Percentiles rank a stretch among this genome's conserved stretches.
Evolutionary conservation across 2,888 invertebrate genomes (phyloP).

Genomic region (Carabus problematicus): DNA sequence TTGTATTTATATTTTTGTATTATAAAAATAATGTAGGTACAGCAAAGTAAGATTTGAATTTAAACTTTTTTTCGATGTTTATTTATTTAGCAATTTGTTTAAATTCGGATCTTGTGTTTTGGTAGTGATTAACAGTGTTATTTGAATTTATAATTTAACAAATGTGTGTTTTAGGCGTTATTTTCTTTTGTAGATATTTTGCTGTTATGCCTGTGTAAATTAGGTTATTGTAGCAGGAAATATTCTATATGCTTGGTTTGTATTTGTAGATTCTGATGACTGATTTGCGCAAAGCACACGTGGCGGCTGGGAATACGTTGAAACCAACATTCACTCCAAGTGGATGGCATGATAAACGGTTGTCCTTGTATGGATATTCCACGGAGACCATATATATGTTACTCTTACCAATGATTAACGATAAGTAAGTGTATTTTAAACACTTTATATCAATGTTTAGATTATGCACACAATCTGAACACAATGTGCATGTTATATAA

Average conservation of each 20-base stretch:
- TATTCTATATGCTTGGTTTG: slow-evolving; percentile 6
- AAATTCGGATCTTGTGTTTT: neutral
- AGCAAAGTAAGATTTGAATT: neutral
- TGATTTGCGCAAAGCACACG: slow-evolving; percentile 73
- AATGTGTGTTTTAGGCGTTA: slow-evolving; percentile 5
- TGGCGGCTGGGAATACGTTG: slow-evolving; percentile 53
- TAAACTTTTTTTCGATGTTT: neutral
- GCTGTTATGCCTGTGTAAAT: neutral
- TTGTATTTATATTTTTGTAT: neutral
- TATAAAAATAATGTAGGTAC: neutral
- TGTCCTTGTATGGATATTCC: slow-evolving; percentile 92
- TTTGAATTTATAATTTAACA: slow-evolving; percentile 8
- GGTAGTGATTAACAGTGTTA: slow-evolving; percentile 6
- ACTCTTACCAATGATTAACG: slow-evolving; percentile 94
- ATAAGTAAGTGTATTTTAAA: slow-evolving; percentile 57
- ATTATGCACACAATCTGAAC: neutral
- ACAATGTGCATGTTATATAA: neutral
- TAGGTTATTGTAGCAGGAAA: neutral
- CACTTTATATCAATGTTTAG: neutral
- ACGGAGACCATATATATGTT: slow-evolving; percentile 94
- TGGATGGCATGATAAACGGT: slow-evolving; percentile 79
- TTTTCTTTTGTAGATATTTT: slow-evolving; percentile 3
- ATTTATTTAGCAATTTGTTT: neutral
- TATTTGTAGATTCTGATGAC: slow-evolving; percentile 63
- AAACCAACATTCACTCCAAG: slow-evolving; percentile 60